Evolutionary conservation across 23 tunicate genomes (phyloP), one percentile per base, ranked within the genome.

Genomic region (Styela clava): DNA sequence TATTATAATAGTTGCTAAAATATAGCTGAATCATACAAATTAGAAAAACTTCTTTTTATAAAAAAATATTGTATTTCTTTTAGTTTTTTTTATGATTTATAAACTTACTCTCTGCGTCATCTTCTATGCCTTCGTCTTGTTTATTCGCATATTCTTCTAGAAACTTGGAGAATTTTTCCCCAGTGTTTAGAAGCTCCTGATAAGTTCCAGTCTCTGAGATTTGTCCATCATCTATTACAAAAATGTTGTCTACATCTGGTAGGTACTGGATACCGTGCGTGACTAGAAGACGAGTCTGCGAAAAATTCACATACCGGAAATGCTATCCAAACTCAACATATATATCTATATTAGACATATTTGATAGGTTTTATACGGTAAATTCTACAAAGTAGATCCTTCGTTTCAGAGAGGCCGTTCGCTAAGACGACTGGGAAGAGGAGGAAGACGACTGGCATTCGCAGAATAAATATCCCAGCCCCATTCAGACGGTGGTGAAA

Each of bases 201-300:
- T 90, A 90, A 23, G 89, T 90, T 29, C 84, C 71, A 31, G 83
- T 88, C 79, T 92, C 97, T 0, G 91, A 78, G 5, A 92, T 83
- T 29, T 68, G 31, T 18, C 97, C 97, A 7, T 86, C 32, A 20
- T 78, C 91, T 61, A 92, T 61, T 20, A 92, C 97, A 73, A 83
- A 62, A n/a, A 92, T 92, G 34, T 64, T 79, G 69, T 92, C 97
- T 24, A 86, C 97, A 72, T 87, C 89, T 31, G 97, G 97, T 0
- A 92, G 79, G 37, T 74, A 92, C 16, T 86, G 37, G 26, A 92
- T 37, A 20, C 97, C 97, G 73, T 92, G 97, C 5, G 97, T 92
- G 35, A 92, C 97, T 18, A 92, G 72, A 0, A 92, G 33, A 7
- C 97, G 82, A 2, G 97, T 92, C 97, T 92, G 81, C 25, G 19